phyloP scores from a whole-genome alignment of 2,113 vertebrate species.

The Acanthisitta chloris region DNA sequence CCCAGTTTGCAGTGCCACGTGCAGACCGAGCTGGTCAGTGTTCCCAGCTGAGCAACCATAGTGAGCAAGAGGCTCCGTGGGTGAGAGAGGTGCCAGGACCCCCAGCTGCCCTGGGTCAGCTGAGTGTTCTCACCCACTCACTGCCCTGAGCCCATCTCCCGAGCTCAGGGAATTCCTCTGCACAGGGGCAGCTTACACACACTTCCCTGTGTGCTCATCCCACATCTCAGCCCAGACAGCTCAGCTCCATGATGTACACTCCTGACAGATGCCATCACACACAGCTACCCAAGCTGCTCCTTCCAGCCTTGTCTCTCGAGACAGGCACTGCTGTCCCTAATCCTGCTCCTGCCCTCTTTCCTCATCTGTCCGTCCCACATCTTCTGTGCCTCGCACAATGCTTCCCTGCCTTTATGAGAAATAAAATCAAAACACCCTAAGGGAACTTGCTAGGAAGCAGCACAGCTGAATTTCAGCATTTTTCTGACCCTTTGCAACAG shows the following conservation, averaged over 20 bases:
- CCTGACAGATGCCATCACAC: neutral
- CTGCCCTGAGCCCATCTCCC: neutral
- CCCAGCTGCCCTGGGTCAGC: fast-evolving
- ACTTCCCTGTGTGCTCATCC: too few species aligned
- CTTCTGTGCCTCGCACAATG: neutral
- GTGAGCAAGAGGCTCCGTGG: too few species aligned
- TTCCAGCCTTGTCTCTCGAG: neutral
- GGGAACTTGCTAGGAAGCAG: neutral
- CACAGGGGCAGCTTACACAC: fast-evolving
- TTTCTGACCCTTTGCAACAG: neutral
- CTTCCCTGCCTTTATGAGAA: neutral
- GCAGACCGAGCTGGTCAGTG: neutral
- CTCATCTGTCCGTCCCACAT: neutral
- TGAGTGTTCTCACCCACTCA: neutral
- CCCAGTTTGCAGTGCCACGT: fast-evolving
- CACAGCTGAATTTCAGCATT: neutral
- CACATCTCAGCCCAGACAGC: neutral
- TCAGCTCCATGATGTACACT: neutral
- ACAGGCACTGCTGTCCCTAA: neutral
- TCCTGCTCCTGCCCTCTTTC: too few species aligned
- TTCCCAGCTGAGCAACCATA: neutral
- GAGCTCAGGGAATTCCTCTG: neutral
- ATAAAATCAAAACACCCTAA: neutral
- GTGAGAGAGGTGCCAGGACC: neutral
- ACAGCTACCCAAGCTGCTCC: neutral